Evolutionary conservation across 2,113 vertebrate species (phyloP).

Genomic region (Psettodes erumei): DNA sequence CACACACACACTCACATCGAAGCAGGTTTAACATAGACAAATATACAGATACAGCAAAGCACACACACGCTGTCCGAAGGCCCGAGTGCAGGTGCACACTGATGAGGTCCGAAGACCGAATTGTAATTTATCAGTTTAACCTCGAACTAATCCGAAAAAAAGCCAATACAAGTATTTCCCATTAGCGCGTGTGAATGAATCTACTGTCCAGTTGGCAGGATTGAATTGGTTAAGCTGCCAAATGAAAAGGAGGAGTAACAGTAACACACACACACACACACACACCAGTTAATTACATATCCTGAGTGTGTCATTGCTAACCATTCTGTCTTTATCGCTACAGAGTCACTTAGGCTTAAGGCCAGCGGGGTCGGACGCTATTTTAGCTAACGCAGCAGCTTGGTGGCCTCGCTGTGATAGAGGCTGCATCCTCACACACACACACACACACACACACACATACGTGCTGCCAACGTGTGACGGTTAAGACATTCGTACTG

Average conservation of each 20-base stretch:
- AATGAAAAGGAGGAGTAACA: conserved; percentile 46
- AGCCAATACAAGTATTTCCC: conserved; percentile 33
- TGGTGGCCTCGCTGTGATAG: conserved; percentile 35
- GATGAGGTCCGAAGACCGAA: conserved; percentile 10
- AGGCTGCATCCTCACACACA: conserved; percentile 14
- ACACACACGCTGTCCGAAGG: background rate
- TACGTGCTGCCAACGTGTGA: background rate
- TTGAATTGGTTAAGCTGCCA: conserved; percentile 44
- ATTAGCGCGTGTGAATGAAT: conserved; percentile 47
- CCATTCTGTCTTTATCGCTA: conserved; percentile 66
- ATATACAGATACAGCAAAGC: background rate
- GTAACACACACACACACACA: conserved; percentile 20
- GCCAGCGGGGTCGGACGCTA: conserved; percentile 52
- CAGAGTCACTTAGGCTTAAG: conserved; percentile 69
- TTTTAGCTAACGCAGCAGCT: conserved; percentile 69
- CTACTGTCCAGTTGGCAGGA: conserved; percentile 35
- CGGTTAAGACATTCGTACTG: conserved; percentile 49
- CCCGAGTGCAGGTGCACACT: background rate
- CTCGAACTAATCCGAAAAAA: conserved; percentile 45
- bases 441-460: background rate
- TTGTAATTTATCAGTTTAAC: conserved; percentile 17
- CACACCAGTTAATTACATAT: conserved; percentile 66
- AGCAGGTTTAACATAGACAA: conserved; percentile 8
- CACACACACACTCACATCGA: conserved; percentile 8
- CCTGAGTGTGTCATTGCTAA: conserved; percentile 66